Evolutionary conservation across 2,113 vertebrate genomes (phyloP), one percentile per base, ranked within the genome.

Genomic region (Butastur rufipennis): DNA sequence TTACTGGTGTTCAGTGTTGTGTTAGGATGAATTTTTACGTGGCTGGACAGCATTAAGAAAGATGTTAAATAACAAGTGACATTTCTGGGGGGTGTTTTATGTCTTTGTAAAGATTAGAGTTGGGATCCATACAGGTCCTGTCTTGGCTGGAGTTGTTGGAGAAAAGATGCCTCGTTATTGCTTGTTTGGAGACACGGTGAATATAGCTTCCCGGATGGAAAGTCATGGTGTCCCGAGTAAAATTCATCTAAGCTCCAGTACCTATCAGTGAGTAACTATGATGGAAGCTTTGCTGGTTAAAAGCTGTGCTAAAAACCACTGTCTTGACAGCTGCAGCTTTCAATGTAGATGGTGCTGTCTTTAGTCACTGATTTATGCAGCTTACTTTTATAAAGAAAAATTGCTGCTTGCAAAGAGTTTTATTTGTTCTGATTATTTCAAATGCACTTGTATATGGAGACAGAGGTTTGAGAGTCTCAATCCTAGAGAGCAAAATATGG

Each of bases 161-260:
- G 98, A 99, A 87, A 98, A 99, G 96, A 98, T 98, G 98, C 98
- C 97, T 53, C 97, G 98, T 50, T 99, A 98, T 52, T 98, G 98
- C 90, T 81, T 98, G 66, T 98, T 98, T 95, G 98, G 98, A 70
- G 98, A 98, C 96, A 98, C 98, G 1, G 98, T 98, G 89, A 98
- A 99, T 38, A 98, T 98, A 27, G 98, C 98, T 59, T 98, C 98
- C 48, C 96, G 97, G 32, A 98, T 98, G 98, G 98, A 98, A 92
- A 98, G 98, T 81, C 97, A 98, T 13, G 98, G 97, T 5, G 95
- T 98, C 40, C 97, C 98, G 1, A 97, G 96, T 89, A 98, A 97
- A 81, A 98, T 98, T 59, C 98, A 98, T 47, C 93, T 98, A 6
- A 98, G 98, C 86, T 95, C 96, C 93, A 98, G 88, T 29, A 81